phyloP scores from a whole-genome alignment of 1,140 invertebrate genomes.

The Cyrtorhinus lividipennis region DNA sequence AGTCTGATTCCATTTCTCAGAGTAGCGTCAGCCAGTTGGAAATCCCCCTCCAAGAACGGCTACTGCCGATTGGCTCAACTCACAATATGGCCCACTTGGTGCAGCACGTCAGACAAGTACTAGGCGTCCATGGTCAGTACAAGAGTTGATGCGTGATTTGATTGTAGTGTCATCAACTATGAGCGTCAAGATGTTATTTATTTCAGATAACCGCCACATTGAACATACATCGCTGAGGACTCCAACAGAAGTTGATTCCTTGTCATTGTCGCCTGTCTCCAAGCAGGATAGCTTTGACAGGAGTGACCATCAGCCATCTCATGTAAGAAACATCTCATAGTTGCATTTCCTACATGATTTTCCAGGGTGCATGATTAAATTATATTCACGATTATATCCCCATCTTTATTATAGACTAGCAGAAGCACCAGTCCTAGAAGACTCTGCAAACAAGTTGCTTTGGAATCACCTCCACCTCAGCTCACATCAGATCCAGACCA shows the following conservation, averaged over 20 bases:
- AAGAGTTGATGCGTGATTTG: too few species aligned
- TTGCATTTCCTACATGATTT: neutral
- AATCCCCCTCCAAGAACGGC: slow-evolving; percentile 44
- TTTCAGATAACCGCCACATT: slow-evolving; percentile 19
- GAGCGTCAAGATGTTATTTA: neutral
- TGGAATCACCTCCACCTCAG: slow-evolving; percentile 41
- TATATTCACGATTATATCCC: too few species aligned
- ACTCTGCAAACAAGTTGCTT: slow-evolving; percentile 49
- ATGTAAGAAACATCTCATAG: slow-evolving; percentile 12
- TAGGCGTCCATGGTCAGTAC: slow-evolving; percentile 33
- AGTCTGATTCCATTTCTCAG: slow-evolving; percentile 16
- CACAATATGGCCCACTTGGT: slow-evolving; percentile 40
- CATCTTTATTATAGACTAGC: slow-evolving; percentile 24
- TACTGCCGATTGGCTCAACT: slow-evolving; percentile 52
- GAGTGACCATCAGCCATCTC: slow-evolving; percentile 18
- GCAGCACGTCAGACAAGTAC: slow-evolving; percentile 46
- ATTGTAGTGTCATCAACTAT: too few species aligned
- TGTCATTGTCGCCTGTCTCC: slow-evolving; percentile 23
- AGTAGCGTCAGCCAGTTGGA: slow-evolving; percentile 31
- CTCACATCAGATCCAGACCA: slow-evolving; percentile 21
- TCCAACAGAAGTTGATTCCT: slow-evolving; percentile 25
- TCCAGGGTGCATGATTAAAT: too few species aligned
- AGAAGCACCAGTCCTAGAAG: slow-evolving; percentile 43
- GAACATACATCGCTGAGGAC: slow-evolving; percentile 20
- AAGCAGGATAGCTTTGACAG: slow-evolving; percentile 27